Conservation (phyloP, 2,888 invertebrate genomes). For the Drosophila vallismaia region DNA sequence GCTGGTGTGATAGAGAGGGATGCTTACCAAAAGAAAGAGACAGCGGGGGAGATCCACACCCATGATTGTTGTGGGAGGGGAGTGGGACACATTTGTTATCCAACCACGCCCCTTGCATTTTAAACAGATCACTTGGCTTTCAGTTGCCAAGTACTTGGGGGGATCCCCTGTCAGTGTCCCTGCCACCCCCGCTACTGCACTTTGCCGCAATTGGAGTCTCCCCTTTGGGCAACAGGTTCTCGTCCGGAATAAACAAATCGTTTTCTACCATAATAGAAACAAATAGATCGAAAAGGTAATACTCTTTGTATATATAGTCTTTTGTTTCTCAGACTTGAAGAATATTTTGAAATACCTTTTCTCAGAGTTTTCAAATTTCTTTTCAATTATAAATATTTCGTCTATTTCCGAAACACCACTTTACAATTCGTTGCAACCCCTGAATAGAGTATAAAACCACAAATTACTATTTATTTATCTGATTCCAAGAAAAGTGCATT, state of each 20-base stretch:
- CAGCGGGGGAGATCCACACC: neutral
- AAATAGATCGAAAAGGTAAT: neutral
- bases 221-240: constrained; percentile 29
- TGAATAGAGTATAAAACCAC: neutral
- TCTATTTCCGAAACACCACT: no score
- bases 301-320: constrained; percentile 1
- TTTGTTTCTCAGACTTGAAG: no score
- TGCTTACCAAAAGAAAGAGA: no score
- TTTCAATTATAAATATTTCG: neutral
- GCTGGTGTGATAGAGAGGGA: neutral
- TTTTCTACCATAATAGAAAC: constrained; percentile 9
- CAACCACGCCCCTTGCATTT: constrained; percentile 35
- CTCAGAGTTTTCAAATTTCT: no score
- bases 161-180: neutral
- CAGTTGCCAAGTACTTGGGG: neutral
- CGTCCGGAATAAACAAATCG: constrained; percentile 11
- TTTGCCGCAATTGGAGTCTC: neutral
- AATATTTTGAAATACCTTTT: no score
- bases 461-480: neutral
- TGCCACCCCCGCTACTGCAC: constrained; percentile 6
- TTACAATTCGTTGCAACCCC: neutral
- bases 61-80: neutral
- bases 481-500: constrained; percentile 1
- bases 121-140: constrained; percentile 21
- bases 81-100: constrained; percentile 9